A percentile compares a stretch with the other conserved stretches of the same genome.
Evolutionary conservation across 2,113 vertebrate genomes (phyloP).

Genomic region (Mystacornis crossleyi): DNA sequence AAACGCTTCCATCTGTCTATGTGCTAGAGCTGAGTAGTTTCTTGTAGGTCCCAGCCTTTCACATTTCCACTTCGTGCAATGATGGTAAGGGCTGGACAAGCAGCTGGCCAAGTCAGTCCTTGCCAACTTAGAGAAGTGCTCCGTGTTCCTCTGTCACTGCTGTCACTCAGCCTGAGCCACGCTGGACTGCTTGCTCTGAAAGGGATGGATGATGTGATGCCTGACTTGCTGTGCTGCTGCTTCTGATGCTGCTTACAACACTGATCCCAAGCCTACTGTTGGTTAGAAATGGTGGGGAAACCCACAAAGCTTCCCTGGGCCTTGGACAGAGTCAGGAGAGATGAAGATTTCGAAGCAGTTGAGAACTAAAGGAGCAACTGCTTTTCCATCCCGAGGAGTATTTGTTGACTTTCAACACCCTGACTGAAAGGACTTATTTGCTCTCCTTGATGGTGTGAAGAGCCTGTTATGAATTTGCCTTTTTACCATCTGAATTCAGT

Average conservation of each 20-base stretch:
- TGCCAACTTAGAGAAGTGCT: neutral
- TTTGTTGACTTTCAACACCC: neutral
- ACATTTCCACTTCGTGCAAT: neutral
- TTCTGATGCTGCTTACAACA: neutral
- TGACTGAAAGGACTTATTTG: neutral
- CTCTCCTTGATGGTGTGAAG: neutral
- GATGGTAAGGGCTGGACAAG: neutral
- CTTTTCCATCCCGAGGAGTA: neutral
- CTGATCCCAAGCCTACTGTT: neutral
- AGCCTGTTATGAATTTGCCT: neutral
- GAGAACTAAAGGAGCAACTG: neutral
- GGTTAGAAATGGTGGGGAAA: neutral
- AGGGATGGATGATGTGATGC: neutral
- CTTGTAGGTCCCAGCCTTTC: neutral
- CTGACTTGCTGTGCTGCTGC: neutral
- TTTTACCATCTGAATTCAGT: neutral
- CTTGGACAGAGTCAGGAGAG: neutral
- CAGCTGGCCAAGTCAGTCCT: neutral
- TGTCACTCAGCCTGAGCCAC: accelerated
- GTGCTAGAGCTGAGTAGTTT: neutral
- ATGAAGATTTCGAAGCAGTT: neutral
- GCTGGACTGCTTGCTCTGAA: neutral
- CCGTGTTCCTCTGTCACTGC: neutral
- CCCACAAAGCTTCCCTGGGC: neutral
- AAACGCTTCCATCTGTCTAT: neutral